Evolutionary conservation across 2,888 invertebrate species (phyloP), one percentile per base, ranked within the genome.

Genomic region (Hoplodrina ambigua): DNA sequence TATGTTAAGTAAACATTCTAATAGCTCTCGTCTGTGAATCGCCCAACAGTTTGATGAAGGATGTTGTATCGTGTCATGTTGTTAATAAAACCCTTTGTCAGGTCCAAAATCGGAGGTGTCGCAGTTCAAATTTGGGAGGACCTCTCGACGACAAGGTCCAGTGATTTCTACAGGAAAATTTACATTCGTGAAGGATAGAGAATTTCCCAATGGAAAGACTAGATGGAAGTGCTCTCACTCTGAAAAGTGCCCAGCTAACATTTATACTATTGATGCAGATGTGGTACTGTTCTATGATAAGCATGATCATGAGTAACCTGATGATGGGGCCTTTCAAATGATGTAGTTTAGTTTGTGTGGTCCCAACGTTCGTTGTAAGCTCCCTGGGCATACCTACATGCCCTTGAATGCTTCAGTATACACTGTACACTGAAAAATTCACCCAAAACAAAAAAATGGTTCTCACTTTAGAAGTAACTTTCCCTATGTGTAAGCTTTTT

Each of bases 201-300:
- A 88, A 67, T 89, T 90, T 56, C 82, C 90, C 4, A 90, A 88
- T 68, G 92, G 92, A 1, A 87, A 87, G 63, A 90, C 89, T 15
- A 85, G 90, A 6, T 93, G 92, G 91, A 89, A 89, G 52, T 93
- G 92, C 77, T 83, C 89, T 4, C 86, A 91, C 72, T 73, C 74
- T 25, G 87, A 86, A 13, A 88, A 82, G 7, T 93, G 93, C 66
- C 87, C 85, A 2, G 92, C 93, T 6, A 90, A 90, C 79, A 90
- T 92, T 25, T 91, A 90, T 82, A 92, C 92, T 4, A 87, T 92
- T 17, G 89, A 90, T 52, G 86, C 86, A 1, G 88, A 91, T 67
- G 91, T 93, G 4, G 91, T 92, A 1, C 82, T 91, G 6, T 86
- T 93, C 58, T 88, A 91, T 60, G 91, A 92, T 73, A 90, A 88